These are phyloP conservation scores for Galaxias olidus DNA, from an alignment of 2,797 vertebrate genomes.

Conservation along the genomic window DNA sequence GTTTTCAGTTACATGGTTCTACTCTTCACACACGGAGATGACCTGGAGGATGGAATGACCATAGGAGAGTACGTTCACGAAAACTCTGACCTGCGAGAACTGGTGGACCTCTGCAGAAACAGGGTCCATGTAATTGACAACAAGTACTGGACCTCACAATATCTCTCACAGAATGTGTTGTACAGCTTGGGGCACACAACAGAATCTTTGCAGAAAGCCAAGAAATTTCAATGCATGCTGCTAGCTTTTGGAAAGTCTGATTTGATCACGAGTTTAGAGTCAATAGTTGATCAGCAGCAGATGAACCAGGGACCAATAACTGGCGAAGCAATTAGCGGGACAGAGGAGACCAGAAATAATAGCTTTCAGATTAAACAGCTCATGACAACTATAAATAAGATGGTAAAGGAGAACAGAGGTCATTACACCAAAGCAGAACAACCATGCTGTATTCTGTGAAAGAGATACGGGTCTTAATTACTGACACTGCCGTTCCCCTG, in stretches of 20 bases:
- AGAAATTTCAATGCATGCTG: too few relatives aligned
- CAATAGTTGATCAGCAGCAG: background rate
- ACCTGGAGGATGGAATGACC: background rate
- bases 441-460: background rate
- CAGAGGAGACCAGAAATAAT: background rate
- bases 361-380: background rate
- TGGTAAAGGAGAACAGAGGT: background rate
- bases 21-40: slow-evolving; percentile 5
- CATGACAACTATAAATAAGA: background rate
- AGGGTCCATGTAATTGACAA: slow-evolving; percentile 2
- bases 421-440: background rate
- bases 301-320: background rate
- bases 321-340: background rate
- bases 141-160: background rate
- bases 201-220: too few relatives aligned
- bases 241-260: too few relatives aligned
- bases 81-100: background rate
- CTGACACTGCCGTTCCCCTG: background rate
- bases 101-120: background rate
- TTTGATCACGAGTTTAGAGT: too few relatives aligned
- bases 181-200: too few relatives aligned
- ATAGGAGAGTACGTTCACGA: background rate
- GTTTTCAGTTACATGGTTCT: background rate
- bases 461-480: background rate
- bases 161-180: too few relatives aligned